A percentile compares a stretch with the other conserved stretches of the same genome.
Evolutionary conservation across 2,888 invertebrate species (phyloP).

Genomic region (Scaptomyza cyrtandrae): DNA sequence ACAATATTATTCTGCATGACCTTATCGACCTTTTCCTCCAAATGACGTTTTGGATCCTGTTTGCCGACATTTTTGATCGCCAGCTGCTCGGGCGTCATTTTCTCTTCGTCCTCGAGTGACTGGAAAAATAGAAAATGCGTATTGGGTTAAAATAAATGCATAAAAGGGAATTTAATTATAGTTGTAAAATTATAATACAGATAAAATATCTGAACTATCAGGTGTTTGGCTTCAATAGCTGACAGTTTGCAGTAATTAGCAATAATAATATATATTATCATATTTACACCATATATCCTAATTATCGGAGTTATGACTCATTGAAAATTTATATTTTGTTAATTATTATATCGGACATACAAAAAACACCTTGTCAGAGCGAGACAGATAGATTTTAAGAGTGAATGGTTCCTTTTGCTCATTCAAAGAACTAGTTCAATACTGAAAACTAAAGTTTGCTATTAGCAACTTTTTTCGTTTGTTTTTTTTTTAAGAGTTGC

Average conservation of each 20-base stretch:
- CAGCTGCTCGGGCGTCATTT: slow-evolving; percentile 99
- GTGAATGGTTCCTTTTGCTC: neutral
- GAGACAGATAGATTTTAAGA: slow-evolving; percentile 7
- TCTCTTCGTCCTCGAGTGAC: slow-evolving; percentile 99
- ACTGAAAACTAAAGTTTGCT: neutral
- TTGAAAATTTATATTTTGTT: neutral
- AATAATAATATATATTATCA: too few species aligned
- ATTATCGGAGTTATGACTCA: neutral
- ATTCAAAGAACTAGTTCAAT: slow-evolving; percentile 16
- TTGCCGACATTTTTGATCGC: slow-evolving; percentile 99
- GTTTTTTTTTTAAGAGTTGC: slow-evolving; percentile 31
- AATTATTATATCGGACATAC: neutral
- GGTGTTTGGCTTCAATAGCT: neutral
- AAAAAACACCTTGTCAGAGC: slow-evolving; percentile 2
- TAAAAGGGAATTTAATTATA: neutral
- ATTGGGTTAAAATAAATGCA: neutral
- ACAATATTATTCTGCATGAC: slow-evolving; percentile 99
- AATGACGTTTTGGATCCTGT: slow-evolving; percentile 99
- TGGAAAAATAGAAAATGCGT: slow-evolving; percentile 59
- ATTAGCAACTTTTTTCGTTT: slow-evolving; percentile 14
- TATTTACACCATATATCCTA: neutral
- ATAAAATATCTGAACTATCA: neutral
- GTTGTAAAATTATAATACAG: neutral
- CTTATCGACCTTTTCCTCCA: slow-evolving; percentile 98
- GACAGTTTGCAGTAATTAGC: too few species aligned